Evolutionary conservation across 1,140 invertebrate genomes (phyloP).

Genomic region (Drosophila rhopaloa): DNA sequence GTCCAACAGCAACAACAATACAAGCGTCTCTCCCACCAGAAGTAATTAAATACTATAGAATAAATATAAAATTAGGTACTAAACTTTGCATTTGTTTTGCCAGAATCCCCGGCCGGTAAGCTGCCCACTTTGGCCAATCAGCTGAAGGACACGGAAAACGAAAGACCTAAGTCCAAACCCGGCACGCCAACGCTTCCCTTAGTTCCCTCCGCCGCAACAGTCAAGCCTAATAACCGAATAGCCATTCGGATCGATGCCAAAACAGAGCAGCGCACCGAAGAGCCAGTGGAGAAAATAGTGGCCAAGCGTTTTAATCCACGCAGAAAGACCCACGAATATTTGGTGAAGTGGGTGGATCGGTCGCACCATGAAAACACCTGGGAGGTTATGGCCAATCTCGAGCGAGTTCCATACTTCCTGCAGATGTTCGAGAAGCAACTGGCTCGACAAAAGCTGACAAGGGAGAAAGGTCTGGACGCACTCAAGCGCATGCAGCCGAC

Average conservation of each 20-base stretch:
- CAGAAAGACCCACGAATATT: slow-evolving; percentile 91
- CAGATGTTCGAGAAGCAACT: slow-evolving; percentile 92
- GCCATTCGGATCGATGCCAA: slow-evolving; percentile 76
- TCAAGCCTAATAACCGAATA: slow-evolving; percentile 67
- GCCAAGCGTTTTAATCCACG: slow-evolving; percentile 92
- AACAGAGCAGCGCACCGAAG: slow-evolving; percentile 74
- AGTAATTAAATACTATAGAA: slow-evolving; percentile 38
- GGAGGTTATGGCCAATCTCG: slow-evolving; percentile 90
- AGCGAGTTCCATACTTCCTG: slow-evolving; percentile 89
- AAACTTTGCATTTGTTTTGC: slow-evolving; percentile 2
- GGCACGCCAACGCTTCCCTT: slow-evolving; percentile 41
- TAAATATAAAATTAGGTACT: background rate
- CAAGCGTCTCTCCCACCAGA: slow-evolving; percentile 60
- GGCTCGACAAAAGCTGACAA: slow-evolving; percentile 90
- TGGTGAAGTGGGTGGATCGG: slow-evolving; percentile 93
- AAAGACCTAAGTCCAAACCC: slow-evolving; percentile 63
- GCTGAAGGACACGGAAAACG: slow-evolving; percentile 70
- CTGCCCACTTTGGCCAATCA: slow-evolving; percentile 55
- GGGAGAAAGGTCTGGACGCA: slow-evolving; percentile 83
- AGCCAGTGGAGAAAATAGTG: slow-evolving; percentile 90
- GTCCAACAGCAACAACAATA: slow-evolving; percentile 58
- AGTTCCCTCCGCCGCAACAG: slow-evolving; percentile 11
- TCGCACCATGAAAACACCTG: slow-evolving; percentile 91
- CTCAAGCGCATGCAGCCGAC: slow-evolving; percentile 79
- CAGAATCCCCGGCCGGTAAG: slow-evolving; percentile 58